A percentile compares a stretch with the other conserved stretches of the same genome.
Evolutionary conservation across 2,113 vertebrate species (phyloP).

Genomic region (Takifugu flavidus): DNA sequence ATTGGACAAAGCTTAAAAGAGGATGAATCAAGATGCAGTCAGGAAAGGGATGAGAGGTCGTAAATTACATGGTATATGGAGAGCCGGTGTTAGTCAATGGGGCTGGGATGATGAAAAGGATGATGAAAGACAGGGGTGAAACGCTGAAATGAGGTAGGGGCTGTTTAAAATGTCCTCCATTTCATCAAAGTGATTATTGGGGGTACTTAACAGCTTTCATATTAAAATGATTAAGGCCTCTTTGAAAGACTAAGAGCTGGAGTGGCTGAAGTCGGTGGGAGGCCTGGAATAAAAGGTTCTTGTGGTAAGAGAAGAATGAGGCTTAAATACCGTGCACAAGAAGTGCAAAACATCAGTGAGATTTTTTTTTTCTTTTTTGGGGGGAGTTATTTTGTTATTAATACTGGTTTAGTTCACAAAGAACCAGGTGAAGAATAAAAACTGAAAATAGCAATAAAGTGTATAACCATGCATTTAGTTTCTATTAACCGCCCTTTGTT

Average conservation of each 20-base stretch:
- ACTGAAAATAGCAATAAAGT: too few relatives aligned
- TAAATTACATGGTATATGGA: conserved; percentile 50
- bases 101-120: conserved; percentile 67
- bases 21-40: conserved; percentile 34
- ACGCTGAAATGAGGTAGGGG: conserved; percentile 59
- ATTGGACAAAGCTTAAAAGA: conserved; percentile 35
- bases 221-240: conserved; percentile 76
- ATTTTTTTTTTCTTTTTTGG: background rate
- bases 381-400: background rate
- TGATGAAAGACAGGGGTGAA: conserved; percentile 72
- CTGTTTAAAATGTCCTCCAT: conserved; percentile 68
- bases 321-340: conserved; percentile 51
- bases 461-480: too few relatives aligned
- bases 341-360: conserved; percentile 5
- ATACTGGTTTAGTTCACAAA: too few relatives aligned
- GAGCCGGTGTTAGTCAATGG: conserved; percentile 47
- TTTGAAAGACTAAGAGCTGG: conserved; percentile 68
- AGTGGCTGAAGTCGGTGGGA: conserved; percentile 60
- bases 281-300: conserved; percentile 54
- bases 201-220: conserved; percentile 76
- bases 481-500: too few relatives aligned
- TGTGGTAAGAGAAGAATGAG: conserved; percentile 52
- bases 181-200: conserved; percentile 76
- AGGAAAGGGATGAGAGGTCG: conserved; percentile 48
- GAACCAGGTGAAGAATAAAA: too few relatives aligned